Evolutionary conservation across 2,113 vertebrate genomes (phyloP).

Genomic region (Montifringilla adamsi): DNA sequence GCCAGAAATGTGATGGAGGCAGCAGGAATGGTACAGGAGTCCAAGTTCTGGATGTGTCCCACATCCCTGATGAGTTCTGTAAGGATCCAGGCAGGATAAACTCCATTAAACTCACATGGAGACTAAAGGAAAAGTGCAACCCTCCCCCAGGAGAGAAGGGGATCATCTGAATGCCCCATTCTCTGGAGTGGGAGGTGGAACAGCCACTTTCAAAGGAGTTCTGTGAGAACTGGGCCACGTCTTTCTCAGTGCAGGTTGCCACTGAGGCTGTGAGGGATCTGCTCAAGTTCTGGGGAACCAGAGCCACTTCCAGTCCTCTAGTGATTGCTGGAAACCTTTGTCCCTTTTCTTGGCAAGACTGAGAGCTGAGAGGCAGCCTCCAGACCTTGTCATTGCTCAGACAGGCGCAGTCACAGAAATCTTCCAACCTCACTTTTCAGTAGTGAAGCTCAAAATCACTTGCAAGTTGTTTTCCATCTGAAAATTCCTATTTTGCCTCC

Average conservation of each 20-base stretch:
- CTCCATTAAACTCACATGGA: not conserved
- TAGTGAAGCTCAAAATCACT: not conserved
- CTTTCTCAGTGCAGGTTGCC: not conserved
- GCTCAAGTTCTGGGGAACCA: not conserved
- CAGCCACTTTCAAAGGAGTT: not conserved
- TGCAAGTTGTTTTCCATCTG: not conserved
- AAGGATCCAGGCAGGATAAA: not conserved
- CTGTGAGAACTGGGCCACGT: not conserved
- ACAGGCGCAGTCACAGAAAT: fast-evolving
- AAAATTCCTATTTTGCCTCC: not conserved
- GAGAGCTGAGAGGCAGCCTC: not conserved
- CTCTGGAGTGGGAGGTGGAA: not conserved
- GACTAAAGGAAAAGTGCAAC: not conserved
- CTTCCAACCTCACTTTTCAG: not conserved
- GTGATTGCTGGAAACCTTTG: not conserved
- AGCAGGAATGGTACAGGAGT: not conserved
- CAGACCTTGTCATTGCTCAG: not conserved
- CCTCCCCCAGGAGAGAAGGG: not conserved
- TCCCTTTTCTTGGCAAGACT: not conserved
- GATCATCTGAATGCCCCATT: not conserved
- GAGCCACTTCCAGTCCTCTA: not conserved
- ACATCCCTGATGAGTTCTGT: not conserved
- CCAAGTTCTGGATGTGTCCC: not conserved
- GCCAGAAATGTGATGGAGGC: not conserved
- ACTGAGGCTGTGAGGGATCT: fast-evolving